Evolutionary conservation across 1,140 invertebrate genomes (phyloP).

Genomic region (Odontomachus brunneus): DNA sequence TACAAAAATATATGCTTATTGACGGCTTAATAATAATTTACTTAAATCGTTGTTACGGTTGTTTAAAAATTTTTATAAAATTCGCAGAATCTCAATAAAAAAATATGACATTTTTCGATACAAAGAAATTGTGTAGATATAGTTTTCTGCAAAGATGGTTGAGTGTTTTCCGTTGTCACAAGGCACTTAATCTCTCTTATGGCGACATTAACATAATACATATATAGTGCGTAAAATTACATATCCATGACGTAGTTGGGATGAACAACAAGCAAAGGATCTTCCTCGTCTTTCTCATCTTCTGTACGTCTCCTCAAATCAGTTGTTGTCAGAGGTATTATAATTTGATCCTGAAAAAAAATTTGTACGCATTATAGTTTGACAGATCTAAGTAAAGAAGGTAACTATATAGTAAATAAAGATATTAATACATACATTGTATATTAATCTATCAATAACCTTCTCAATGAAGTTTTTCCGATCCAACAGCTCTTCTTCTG

Average conservation of each 20-base stretch:
- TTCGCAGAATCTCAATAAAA: constrained; percentile 17
- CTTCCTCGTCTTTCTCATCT: constrained; percentile 89
- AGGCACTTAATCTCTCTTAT: background rate
- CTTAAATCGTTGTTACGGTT: constrained; percentile 1
- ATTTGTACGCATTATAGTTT: constrained; percentile 24
- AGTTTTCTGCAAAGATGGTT: constrained; percentile 5
- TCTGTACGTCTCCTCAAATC: constrained; percentile 84
- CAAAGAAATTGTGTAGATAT: background rate
- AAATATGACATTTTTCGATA: background rate
- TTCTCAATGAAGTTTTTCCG: constrained; percentile 97
- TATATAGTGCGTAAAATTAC: constrained; percentile 66
- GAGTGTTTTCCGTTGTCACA: background rate
- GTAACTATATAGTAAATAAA: constrained; percentile 7
- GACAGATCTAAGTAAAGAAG: background rate
- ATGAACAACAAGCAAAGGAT: constrained; percentile 96
- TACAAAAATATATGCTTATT: too few species aligned
- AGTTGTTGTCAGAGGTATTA: constrained; percentile 93
- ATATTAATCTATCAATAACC: constrained; percentile 96
- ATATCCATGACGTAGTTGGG: constrained; percentile 96
- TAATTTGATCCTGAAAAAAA: constrained; percentile 92
- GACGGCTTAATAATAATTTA: background rate
- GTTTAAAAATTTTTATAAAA: constrained; percentile 30
- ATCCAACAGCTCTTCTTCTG: constrained; percentile 95
- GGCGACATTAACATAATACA: constrained; percentile 16
- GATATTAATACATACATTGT: constrained; percentile 89